Conservation (phyloP, 2,113 vertebrate species). For the Mustela nigripes region DNA sequence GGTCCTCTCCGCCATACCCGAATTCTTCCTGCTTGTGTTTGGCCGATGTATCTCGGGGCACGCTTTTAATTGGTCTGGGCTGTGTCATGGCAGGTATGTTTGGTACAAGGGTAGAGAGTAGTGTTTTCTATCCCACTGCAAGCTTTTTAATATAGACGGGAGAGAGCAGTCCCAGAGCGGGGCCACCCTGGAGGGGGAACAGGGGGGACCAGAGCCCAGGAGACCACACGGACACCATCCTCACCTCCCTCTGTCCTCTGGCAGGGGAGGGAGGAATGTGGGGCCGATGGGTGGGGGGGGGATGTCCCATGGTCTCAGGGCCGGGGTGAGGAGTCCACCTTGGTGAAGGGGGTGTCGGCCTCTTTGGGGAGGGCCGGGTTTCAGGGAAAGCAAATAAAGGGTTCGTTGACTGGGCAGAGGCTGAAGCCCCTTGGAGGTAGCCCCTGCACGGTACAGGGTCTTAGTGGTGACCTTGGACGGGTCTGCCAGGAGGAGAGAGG, state of each 20-base stretch:
- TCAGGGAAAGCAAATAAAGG: background rate
- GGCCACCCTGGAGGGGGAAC: no score
- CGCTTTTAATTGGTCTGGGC: background rate
- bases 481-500: background rate
- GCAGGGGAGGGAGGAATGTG: background rate
- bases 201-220: background rate
- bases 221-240: accelerated
- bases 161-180: background rate
- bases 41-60: accelerated
- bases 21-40: background rate
- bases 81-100: background rate
- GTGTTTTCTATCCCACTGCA: background rate
- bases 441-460: background rate
- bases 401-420: background rate
- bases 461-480: background rate
- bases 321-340: background rate
- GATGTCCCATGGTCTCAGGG: no score
- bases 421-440: background rate
- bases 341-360: no score
- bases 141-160: background rate
- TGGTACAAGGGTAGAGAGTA: background rate
- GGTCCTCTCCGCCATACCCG: background rate
- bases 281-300: background rate
- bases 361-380: background rate
- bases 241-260: background rate